These are phyloP conservation scores for Dascyllus trimaculatus DNA, from an alignment of 2,113 vertebrate species.

Conservation along the genomic window DNA sequence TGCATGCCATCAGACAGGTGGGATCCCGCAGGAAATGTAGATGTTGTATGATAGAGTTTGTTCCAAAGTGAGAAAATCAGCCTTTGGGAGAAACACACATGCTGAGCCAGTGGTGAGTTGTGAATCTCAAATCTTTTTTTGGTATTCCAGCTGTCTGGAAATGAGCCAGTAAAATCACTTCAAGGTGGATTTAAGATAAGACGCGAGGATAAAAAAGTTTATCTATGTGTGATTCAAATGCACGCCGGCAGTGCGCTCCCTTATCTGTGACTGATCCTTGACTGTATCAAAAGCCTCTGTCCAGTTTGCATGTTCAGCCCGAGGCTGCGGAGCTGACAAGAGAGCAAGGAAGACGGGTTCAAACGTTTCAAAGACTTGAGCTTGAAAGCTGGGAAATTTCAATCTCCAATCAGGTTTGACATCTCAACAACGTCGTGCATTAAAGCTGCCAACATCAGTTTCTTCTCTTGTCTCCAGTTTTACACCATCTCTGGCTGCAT, in stretches of 20 bases:
- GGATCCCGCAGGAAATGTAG: slow-evolving; percentile 23
- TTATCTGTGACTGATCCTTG: slow-evolving; percentile 1
- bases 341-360: neutral
- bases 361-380: slow-evolving; percentile 31
- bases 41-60: neutral
- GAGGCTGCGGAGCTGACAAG: neutral
- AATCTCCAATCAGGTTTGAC: slow-evolving; percentile 19
- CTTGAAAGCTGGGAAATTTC: slow-evolving; percentile 26
- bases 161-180: neutral
- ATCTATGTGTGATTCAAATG: neutral
- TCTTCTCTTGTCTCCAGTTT: neutral
- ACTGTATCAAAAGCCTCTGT: slow-evolving; percentile 10
- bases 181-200: slow-evolving; percentile 12
- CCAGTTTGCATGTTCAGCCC: neutral
- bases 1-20: slow-evolving; percentile 85
- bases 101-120: neutral
- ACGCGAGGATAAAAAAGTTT: neutral
- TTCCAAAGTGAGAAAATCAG: slow-evolving; percentile 1
- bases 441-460: slow-evolving; percentile 31
- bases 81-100: neutral
- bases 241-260: neutral
- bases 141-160: neutral
- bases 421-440: slow-evolving; percentile 2
- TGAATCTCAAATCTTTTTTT: neutral
- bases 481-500: neutral